Base-by-base conservation (phyloP, 2,888 invertebrate genomes). In the Glyphotaelius pellucidus region DNA sequence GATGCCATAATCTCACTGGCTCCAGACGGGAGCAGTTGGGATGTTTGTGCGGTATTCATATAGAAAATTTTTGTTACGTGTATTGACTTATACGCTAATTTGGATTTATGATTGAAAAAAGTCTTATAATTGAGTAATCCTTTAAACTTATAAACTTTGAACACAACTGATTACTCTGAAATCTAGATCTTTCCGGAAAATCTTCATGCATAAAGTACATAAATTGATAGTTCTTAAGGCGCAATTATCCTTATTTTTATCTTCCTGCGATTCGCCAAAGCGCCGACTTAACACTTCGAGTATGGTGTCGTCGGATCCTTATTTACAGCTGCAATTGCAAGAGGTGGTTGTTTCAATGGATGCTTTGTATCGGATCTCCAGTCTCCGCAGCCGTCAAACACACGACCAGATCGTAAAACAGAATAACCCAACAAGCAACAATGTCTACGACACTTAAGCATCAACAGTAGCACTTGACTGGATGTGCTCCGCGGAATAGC, bases 401-500 rank as follows among this genome's bases (percentile, higher is more conserved):
- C 90, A 84, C 81, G 89, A 38, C 83, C 80, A 47, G 89, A 79
- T 90, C 92, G 80, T 90, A 89, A 92, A 92, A 67, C 67, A 67
- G 67, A 67, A 67, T n/a, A 67, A 67, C 83, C 92, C 90, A 88
- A 79, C 83, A 80, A 87, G 90, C 90, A 90, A 92, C 92, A 92
- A 67, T 90, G 90, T 92, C 91, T 89, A 91, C 86, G 87, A 81
- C 89, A 90, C 90, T 90, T 84, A 42, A 92, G 90, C 80, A 81
- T 67, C 87, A 87, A 87, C 87, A 87, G 35, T 32, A 31, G 32
- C 31, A 87, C 87, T 32, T 52, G 31, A 31, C 87, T 32, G 87
- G 67, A 52, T 31, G 86, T 42, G 42, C 67, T 81, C 80, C 90
- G 35, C 35, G 90, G 14, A 30, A 81, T 81, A 90, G 90, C 80